These are phyloP conservation scores for Ophion slaviceki DNA, from an alignment of 2,888 invertebrate species.

Conservation along the genomic window DNA sequence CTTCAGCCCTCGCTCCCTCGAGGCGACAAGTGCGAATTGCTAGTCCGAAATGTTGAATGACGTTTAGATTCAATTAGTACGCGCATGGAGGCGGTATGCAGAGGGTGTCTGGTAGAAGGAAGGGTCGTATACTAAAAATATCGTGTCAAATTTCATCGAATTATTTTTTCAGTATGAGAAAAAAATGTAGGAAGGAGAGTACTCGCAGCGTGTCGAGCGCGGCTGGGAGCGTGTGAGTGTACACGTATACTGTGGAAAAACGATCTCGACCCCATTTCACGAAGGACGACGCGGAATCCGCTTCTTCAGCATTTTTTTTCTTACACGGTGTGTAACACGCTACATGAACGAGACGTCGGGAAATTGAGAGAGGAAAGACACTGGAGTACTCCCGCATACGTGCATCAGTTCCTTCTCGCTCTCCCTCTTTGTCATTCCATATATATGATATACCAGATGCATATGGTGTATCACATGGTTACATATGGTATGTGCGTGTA, in stretches of 20 bases:
- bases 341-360: slow-evolving; percentile 13
- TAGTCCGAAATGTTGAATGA: too few relatives aligned
- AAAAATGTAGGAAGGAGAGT: not conserved
- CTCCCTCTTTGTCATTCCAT: not conserved
- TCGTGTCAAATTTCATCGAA: not conserved
- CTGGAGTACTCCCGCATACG: not conserved
- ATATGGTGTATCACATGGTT: too few relatives aligned
- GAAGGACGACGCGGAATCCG: slow-evolving; percentile 47
- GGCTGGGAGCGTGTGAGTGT: slow-evolving; percentile 15
- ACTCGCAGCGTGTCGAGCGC: slow-evolving; percentile 15
- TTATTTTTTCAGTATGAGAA: not conserved
- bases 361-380: slow-evolving; percentile 17
- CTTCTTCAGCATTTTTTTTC: slow-evolving; percentile 14
- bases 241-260: slow-evolving; percentile 1
- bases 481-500: too few relatives aligned
- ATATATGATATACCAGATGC: too few relatives aligned
- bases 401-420: not conserved
- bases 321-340: too few relatives aligned
- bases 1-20: too few relatives aligned
- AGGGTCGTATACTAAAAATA: too few relatives aligned
- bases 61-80: too few relatives aligned
- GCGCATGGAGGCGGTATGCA: too few relatives aligned
- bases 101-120: too few relatives aligned
- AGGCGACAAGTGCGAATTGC: too few relatives aligned
- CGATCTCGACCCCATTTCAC: slow-evolving; percentile 56